phyloP scores from a whole-genome alignment of 1,140 invertebrate genomes.

The Fopius arisanus region DNA sequence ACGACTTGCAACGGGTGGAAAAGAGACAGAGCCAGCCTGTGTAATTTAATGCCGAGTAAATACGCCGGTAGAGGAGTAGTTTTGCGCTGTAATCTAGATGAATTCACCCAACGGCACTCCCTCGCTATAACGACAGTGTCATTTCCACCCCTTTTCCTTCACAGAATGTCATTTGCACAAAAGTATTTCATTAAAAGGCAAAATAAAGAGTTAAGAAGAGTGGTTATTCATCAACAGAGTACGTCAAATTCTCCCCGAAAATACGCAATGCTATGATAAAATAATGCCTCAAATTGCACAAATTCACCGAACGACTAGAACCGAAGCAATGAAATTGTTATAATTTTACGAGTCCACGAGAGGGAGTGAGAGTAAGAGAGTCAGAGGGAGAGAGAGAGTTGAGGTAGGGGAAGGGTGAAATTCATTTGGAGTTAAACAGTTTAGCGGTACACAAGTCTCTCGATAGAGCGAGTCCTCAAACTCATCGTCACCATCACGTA shows the following conservation, averaged over 20 bases:
- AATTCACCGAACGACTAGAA: too few relatives aligned
- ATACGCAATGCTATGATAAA: neutral
- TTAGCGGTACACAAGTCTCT: constrained; percentile 4
- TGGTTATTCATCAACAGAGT: neutral
- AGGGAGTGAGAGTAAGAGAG: too few relatives aligned
- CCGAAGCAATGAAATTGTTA: too few relatives aligned
- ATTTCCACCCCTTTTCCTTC: constrained; percentile 13
- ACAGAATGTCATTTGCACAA: constrained; percentile 13
- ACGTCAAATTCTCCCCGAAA: neutral
- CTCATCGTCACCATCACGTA: constrained; percentile 34
- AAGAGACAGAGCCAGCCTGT: constrained; percentile 32
- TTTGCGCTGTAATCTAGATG: constrained; percentile 61
- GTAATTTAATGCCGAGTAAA: constrained; percentile 63
- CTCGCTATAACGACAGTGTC: neutral
- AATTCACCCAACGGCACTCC: constrained; percentile 48
- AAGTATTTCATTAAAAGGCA: constrained; percentile 6
- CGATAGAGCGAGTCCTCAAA: neutral
- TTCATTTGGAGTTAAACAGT: constrained; percentile 6
- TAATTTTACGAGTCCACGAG: too few relatives aligned
- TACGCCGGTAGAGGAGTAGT: constrained; percentile 54
- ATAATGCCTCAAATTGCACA: too few relatives aligned
- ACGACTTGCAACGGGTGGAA: constrained; percentile 43
- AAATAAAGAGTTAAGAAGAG: neutral
- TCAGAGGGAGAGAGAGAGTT: too few relatives aligned
- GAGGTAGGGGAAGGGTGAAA: neutral